Percentiles rank a stretch among this genome's conserved stretches.
Evolutionary conservation across 1,140 invertebrate species (phyloP).

Genomic region (Sinella curviseta): DNA sequence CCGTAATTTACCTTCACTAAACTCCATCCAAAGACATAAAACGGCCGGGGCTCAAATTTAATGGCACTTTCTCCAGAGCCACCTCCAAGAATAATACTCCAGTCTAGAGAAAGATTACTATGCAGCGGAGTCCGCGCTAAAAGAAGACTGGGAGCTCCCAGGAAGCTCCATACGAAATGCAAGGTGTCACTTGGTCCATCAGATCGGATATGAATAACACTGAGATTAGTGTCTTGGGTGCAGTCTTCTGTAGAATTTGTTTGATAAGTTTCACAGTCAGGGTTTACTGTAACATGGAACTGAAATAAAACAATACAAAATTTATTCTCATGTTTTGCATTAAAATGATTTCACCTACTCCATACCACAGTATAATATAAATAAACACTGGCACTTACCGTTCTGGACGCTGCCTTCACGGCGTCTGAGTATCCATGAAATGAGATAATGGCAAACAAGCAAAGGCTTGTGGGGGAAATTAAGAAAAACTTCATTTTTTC

Average conservation of each 20-base stretch:
- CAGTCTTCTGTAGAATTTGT: conserved; percentile 6
- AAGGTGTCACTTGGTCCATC: conserved; percentile 38
- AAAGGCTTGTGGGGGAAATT: not conserved
- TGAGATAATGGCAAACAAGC: not conserved
- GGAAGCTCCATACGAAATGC: conserved; percentile 47
- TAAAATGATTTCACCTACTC: too few species aligned
- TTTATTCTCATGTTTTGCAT: too few species aligned
- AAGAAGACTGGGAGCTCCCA: conserved; percentile 41
- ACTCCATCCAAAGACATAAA: conserved; percentile 43
- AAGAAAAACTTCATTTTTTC: not conserved
- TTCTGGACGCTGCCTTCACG: not conserved
- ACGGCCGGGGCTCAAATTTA: conserved; percentile 21
- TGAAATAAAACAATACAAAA: conserved; percentile 20
- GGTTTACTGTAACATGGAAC: conserved; percentile 36
- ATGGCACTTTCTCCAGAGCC: not conserved
- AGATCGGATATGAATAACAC: conserved; percentile 43
- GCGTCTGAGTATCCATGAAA: not conserved
- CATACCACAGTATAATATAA: not conserved
- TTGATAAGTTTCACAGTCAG: conserved; percentile 18
- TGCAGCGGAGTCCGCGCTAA: conserved; percentile 38
- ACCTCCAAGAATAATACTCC: conserved; percentile 19
- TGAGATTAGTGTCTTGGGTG: conserved; percentile 12
- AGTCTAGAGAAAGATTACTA: conserved; percentile 34
- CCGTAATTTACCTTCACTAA: conserved; percentile 32
- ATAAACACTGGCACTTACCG: not conserved